phyloP scores from a whole-genome alignment of 2,888 invertebrate genomes.

The Phalera bucephala region DNA sequence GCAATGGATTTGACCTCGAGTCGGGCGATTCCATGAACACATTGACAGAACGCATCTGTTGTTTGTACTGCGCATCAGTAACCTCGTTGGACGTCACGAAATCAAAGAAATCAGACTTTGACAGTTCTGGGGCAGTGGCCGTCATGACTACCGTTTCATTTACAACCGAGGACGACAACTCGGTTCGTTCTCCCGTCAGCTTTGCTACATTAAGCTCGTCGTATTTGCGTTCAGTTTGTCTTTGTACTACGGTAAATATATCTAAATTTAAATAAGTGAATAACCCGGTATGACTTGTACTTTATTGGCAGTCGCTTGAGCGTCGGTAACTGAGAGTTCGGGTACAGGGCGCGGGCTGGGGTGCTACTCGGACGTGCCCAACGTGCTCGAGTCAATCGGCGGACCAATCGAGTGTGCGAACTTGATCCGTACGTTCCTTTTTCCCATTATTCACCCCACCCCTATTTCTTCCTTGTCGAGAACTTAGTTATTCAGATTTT shows the following conservation, averaged over 20 bases:
- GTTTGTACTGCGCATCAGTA: slow-evolving; percentile 87
- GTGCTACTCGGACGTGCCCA: slow-evolving; percentile 64
- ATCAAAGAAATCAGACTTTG: slow-evolving; percentile 95
- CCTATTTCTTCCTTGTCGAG: slow-evolving; percentile 49
- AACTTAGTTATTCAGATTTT: slow-evolving; percentile 52
- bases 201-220: slow-evolving; percentile 55
- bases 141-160: slow-evolving; percentile 90
- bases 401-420: slow-evolving; percentile 79
- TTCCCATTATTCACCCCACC: slow-evolving; percentile 80
- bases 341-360: slow-evolving; percentile 49
- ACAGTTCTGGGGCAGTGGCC: slow-evolving; percentile 92
- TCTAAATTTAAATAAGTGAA: slow-evolving; percentile 72
- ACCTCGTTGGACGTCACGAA: slow-evolving; percentile 92
- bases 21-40: slow-evolving; percentile 85
- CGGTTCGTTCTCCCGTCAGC: slow-evolving; percentile 50
- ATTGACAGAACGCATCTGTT: slow-evolving; percentile 87
- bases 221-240: slow-evolving; percentile 42
- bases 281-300: slow-evolving; percentile 81
- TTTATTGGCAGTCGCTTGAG: slow-evolving; percentile 80
- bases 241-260: slow-evolving; percentile 79
- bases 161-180: slow-evolving; percentile 69
- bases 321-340: slow-evolving; percentile 78
- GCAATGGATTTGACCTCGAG: slow-evolving; percentile 73
- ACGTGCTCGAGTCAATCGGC: slow-evolving; percentile 59
- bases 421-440: slow-evolving; percentile 79